These are phyloP conservation scores for Barypeithes pellucidus DNA, from an alignment of 2,888 invertebrate genomes.

Conservation along the genomic window DNA sequence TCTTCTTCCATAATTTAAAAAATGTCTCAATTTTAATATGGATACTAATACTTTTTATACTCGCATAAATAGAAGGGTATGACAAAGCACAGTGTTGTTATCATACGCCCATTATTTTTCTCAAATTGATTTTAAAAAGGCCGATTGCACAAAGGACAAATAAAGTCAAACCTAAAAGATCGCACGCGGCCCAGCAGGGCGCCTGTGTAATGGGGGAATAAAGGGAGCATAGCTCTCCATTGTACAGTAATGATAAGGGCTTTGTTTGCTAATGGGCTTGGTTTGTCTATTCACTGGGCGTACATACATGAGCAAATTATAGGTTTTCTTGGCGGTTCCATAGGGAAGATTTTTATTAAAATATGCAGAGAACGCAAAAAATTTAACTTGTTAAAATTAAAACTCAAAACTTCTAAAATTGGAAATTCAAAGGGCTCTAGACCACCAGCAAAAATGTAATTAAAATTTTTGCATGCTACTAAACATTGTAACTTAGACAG, in stretches of 20 bases:
- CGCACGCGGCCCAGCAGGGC: constrained; percentile 27
- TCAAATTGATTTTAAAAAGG: constrained; percentile 18
- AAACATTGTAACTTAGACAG: too few relatives aligned
- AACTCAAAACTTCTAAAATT: too few relatives aligned
- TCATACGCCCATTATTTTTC: constrained; percentile 17
- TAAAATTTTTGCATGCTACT: too few relatives aligned
- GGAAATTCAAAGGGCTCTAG: too few relatives aligned
- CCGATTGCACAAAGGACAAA: constrained; percentile 13
- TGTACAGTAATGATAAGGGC: constrained; percentile 5
- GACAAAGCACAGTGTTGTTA: not conserved
- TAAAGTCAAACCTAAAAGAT: constrained; percentile 21
- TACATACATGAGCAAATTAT: constrained; percentile 9
- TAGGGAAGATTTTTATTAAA: not conserved
- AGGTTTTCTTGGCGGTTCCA: not conserved
- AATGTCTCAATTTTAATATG: too few relatives aligned
- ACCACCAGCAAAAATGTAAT: too few relatives aligned
- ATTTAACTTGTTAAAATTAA: too few relatives aligned
- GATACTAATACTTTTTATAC: constrained; percentile 4
- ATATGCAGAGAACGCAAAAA: too few relatives aligned
- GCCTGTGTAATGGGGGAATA: constrained; percentile 18
- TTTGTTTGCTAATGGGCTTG: not conserved
- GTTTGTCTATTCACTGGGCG: not conserved
- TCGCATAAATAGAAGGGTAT: not conserved
- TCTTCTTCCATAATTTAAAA: too few relatives aligned
- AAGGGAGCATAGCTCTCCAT: not conserved